A percentile compares a stretch with the other conserved stretches of the same genome.
phyloP scores from a whole-genome alignment of 2,888 invertebrate genomes.

The Agrotis clavis region DNA sequence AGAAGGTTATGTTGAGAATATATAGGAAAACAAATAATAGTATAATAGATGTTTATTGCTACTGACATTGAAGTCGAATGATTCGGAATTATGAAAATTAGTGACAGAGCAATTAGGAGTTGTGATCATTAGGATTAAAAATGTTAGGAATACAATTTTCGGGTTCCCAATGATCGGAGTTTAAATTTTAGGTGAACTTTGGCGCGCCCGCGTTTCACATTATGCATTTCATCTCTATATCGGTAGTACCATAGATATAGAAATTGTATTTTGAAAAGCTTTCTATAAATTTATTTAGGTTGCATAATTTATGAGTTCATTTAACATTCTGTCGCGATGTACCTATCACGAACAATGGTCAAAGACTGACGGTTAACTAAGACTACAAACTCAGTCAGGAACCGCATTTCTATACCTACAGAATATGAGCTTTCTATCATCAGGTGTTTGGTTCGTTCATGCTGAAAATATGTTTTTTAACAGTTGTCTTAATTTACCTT shows the following conservation, averaged over 20 bases:
- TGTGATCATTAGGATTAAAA: too few species aligned
- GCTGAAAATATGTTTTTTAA: slow-evolving; percentile 2
- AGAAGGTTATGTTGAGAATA: too few species aligned
- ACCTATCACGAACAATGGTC: slow-evolving; percentile 52
- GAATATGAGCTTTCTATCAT: slow-evolving; percentile 9
- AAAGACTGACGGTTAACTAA: slow-evolving; percentile 71
- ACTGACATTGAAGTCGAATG: too few species aligned
- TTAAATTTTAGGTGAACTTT: too few species aligned
- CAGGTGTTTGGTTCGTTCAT: not conserved
- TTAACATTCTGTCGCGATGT: slow-evolving; percentile 44
- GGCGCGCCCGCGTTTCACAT: not conserved
- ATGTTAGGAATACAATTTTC: too few species aligned
- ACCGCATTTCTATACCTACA: not conserved
- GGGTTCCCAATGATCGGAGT: too few species aligned
- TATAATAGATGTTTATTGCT: too few species aligned
- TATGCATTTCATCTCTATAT: not conserved
- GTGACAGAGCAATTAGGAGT: too few species aligned
- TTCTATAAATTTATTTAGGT: slow-evolving; percentile 1
- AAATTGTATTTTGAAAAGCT: not conserved
- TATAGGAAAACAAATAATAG: too few species aligned
- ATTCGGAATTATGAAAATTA: too few species aligned
- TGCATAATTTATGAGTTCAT: slow-evolving; percentile 40
- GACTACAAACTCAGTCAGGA: slow-evolving; percentile 63
- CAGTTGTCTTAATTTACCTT: slow-evolving; percentile 66
- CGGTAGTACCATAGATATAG: too few species aligned